Evolutionary conservation across 2,888 invertebrate species (phyloP).

Genomic region (Zelleria hepariella): DNA sequence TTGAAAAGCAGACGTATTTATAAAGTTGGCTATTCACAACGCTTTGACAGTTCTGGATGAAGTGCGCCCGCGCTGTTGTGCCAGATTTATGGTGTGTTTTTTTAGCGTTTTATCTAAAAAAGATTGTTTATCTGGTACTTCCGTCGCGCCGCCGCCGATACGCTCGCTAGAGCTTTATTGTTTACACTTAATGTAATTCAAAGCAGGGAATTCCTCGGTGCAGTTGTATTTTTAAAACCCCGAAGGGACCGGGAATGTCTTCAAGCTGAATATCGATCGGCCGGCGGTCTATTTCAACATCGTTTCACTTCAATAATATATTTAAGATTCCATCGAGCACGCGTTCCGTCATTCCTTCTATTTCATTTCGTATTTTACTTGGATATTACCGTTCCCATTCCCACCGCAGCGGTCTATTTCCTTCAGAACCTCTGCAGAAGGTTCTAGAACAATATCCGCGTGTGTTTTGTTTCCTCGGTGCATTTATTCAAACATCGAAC

Average conservation of each 20-base stretch:
- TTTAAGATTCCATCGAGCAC: not conserved
- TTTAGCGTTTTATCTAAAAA: constrained; percentile 68
- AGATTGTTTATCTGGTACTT: constrained; percentile 69
- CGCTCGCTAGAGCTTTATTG: constrained; percentile 66
- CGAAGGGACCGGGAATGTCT: constrained; percentile 35
- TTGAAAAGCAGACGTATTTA: not conserved
- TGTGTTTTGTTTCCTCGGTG: constrained; percentile 56
- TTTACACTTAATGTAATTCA: constrained; percentile 72
- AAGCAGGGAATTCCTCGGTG: constrained; percentile 68
- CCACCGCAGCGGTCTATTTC: constrained; percentile 21
- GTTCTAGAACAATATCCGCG: constrained; percentile 51
- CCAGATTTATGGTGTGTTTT: constrained; percentile 64
- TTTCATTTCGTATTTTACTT: not conserved
- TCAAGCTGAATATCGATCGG: constrained; percentile 55
- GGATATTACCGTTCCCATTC: not conserved
- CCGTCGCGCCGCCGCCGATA: constrained; percentile 66
- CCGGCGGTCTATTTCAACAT: constrained; percentile 47
- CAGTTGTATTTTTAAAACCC: constrained; percentile 62
- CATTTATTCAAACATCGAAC: constrained; percentile 63
- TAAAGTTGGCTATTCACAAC: constrained; percentile 20
- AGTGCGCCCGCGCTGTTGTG: constrained; percentile 38
- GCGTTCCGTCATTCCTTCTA: not conserved
- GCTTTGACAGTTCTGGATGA: constrained; percentile 52
- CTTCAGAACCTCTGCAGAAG: constrained; percentile 15
- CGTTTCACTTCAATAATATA: constrained; percentile 21